phyloP scores from a whole-genome alignment of 2,888 invertebrate species.

The Dryadula phaetusa region DNA sequence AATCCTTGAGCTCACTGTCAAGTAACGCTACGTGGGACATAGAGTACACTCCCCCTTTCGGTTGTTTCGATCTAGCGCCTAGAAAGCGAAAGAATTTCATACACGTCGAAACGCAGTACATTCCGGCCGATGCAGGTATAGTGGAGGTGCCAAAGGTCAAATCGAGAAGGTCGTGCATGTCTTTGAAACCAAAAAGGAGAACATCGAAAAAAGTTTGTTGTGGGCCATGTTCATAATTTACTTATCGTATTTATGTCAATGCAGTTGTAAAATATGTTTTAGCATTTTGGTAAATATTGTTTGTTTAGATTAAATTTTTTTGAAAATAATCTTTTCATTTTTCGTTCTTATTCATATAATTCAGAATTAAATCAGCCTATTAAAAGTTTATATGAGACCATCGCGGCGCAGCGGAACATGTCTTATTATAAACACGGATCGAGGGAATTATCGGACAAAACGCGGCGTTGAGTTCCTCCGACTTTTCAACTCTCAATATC shows the following conservation, averaged over 20 bases:
- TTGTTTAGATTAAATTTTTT: neutral
- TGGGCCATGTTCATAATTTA: slow-evolving; percentile 50
- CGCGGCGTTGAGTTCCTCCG: too few relatives aligned
- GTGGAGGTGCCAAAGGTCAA: slow-evolving; percentile 58
- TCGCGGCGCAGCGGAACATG: too few relatives aligned
- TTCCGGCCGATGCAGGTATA: slow-evolving; percentile 80
- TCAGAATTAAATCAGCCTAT: too few relatives aligned
- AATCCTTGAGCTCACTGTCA: slow-evolving; percentile 74
- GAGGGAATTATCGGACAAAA: too few relatives aligned
- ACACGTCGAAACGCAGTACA: slow-evolving; percentile 86
- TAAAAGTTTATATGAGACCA: too few relatives aligned
- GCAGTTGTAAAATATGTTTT: neutral
- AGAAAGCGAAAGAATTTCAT: slow-evolving; percentile 76
- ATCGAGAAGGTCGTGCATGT: slow-evolving; percentile 58
- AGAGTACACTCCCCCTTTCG: slow-evolving; percentile 89
- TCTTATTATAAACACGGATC: too few relatives aligned
- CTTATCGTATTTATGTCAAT: slow-evolving; percentile 2
- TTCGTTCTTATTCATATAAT: too few relatives aligned
- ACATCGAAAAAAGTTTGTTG: slow-evolving; percentile 54
- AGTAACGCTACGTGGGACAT: slow-evolving; percentile 88
- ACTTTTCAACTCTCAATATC: too few relatives aligned
- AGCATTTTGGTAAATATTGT: slow-evolving; percentile 6
- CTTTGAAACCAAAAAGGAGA: slow-evolving; percentile 55
- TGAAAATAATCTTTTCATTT: too few relatives aligned
- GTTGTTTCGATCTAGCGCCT: slow-evolving; percentile 85